phyloP scores from a whole-genome alignment of 1,140 invertebrate species.

The Euura lappo region DNA sequence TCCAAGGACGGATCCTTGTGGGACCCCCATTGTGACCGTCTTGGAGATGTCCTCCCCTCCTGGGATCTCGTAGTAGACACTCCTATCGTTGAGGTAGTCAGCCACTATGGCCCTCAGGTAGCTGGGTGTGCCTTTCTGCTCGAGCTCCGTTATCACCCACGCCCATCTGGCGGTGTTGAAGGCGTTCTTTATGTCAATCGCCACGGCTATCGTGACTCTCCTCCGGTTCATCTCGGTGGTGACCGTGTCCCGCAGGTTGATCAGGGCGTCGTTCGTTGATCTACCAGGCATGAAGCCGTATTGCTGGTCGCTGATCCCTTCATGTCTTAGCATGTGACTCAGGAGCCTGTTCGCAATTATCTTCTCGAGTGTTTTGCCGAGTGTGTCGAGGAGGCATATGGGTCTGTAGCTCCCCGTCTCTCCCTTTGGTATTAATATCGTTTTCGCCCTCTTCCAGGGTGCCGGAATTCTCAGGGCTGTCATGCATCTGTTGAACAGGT shows the following conservation, averaged over 20 bases:
- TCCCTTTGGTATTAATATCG: constrained; percentile 25
- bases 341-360: constrained; percentile 26
- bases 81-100: constrained; percentile 25
- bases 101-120: constrained; percentile 25
- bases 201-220: background rate
- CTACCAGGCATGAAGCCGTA: constrained; percentile 42
- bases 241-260: constrained; percentile 21
- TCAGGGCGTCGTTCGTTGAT: constrained; percentile 43
- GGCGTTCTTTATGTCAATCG: constrained; percentile 33
- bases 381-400: constrained; percentile 33
- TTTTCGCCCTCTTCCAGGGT: constrained; percentile 26
- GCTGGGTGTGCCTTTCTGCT: constrained; percentile 18
- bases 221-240: background rate
- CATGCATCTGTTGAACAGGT: constrained; percentile 24
- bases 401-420: constrained; percentile 25
- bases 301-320: constrained; percentile 31
- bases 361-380: constrained; percentile 32
- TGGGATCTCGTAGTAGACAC: background rate
- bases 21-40: background rate
- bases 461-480: constrained; percentile 17
- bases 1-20: constrained; percentile 39
- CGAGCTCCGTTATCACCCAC: constrained; percentile 23
- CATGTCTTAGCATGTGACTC: constrained; percentile 13
- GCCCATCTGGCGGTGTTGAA: constrained; percentile 34
- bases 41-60: background rate